Base-by-base conservation (phyloP, 2,888 invertebrate species). In the Camptogramma bilineatum region DNA sequence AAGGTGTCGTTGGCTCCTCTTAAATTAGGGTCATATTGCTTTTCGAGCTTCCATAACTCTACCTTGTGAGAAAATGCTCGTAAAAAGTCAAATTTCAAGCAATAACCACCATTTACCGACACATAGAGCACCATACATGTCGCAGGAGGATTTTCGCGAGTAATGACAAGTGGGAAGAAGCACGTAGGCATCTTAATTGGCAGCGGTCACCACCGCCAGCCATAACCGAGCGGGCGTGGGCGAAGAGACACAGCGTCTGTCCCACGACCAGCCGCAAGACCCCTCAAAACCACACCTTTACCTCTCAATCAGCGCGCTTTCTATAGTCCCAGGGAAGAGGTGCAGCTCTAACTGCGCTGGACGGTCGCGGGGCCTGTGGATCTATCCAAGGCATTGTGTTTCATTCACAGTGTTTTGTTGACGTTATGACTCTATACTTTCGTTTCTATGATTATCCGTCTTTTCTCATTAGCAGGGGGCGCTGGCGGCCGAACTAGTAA, bases 141-240 rank as follows among this genome's bases (percentile, higher is more conserved):
- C 82, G 78, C 80, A 82, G 84, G 85, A 85, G 85, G 84, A 88
- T 89, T 89, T 88, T 88, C 83, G 90, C 90, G 80, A 83, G 80
- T 86, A 88, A 85, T 84, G 87, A 86, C 86, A 87, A 90, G 91
- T 90, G 90, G 91, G 90, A 83, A 78, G 88, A 81, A 77, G 82
- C 88, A 90, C 84, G 91, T 90, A 90, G 91, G 89, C 91, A 91
- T 84, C 90, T 83, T 91, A 91, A 92, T 92, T 92, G 91, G 85
- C 77, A 87, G 79, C 86, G 87, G 86, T 89, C 90, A 87, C 87
- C 90, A 88, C 84, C 83, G 83, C 75, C 84, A 82, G 79, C 91
- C 88, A 91, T 90, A 90, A 87, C 82, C 81, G 90, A 85, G 74
- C 78, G 67, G 58, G 88, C 88, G 91, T 92, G 88, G 92, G 91